Evolutionary conservation across 2,113 vertebrate genomes (phyloP).

Genomic region (Naja naja): DNA sequence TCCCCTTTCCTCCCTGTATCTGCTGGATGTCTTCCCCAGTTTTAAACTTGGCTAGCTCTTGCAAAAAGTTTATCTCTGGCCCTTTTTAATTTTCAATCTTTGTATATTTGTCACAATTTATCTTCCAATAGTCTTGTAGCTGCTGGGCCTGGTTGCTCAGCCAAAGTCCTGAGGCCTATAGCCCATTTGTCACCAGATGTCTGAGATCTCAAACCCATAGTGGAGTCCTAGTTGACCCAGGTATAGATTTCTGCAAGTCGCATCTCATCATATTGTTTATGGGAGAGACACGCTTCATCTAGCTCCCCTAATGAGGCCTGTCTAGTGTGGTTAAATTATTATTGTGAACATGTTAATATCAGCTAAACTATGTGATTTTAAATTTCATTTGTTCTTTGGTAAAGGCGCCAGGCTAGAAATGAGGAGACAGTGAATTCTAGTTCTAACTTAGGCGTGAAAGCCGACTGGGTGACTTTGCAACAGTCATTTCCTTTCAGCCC

Average conservation of each 20-base stretch:
- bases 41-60: constrained; percentile 81
- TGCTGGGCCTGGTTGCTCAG: not conserved
- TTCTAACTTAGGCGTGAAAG: not conserved
- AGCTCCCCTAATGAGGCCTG: not conserved
- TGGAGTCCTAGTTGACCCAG: not conserved
- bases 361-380: not conserved
- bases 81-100: not conserved
- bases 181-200: not conserved
- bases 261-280: not conserved
- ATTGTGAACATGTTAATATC: not conserved
- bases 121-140: not conserved
- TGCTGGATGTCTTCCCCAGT: constrained; percentile 78
- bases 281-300: not conserved
- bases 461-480: not conserved
- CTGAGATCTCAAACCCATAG: not conserved
- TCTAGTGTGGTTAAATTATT: not conserved
- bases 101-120: not conserved
- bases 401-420: not conserved
- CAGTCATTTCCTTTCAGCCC: not conserved
- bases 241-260: not conserved
- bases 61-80: constrained; percentile 8
- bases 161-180: not conserved
- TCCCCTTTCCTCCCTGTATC: constrained; percentile 73
- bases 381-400: not conserved
- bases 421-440: not conserved